A percentile compares a stretch with the other conserved stretches of the same genome.
These are phyloP conservation scores for Spheniscus mendiculus DNA, from an alignment of 2,113 vertebrate species.

Conservation along the genomic window DNA sequence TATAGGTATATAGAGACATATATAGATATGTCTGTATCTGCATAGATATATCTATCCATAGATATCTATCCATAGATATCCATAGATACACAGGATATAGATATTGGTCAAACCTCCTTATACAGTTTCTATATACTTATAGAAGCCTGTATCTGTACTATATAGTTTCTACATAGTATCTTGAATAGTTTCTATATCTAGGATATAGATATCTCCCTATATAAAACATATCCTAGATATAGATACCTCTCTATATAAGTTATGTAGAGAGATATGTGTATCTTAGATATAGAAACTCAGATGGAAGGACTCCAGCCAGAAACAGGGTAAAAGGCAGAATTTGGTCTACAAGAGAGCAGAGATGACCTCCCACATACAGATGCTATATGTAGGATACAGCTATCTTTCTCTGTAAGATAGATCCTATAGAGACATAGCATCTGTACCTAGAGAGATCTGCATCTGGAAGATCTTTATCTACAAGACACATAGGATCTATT, in stretches of 20 bases:
- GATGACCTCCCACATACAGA: background rate
- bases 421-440: background rate
- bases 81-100: background rate
- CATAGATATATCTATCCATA: background rate
- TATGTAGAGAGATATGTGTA: background rate
- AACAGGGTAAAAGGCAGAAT: background rate
- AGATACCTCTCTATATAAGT: background rate
- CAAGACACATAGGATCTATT: background rate
- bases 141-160: background rate
- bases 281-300: background rate
- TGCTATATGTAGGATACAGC: background rate
- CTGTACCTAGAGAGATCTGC: background rate
- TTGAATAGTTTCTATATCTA: background rate
- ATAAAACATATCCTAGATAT: background rate
- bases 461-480: background rate
- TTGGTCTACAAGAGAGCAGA: background rate
- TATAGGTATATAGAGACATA: background rate
- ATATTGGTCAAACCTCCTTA: too few species aligned
- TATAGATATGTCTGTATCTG: background rate
- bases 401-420: background rate
- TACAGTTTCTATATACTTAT: background rate
- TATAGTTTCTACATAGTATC: background rate
- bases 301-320: background rate
- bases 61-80: background rate
- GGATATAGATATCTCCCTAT: background rate